A percentile compares a stretch with the other conserved stretches of the same genome.
phyloP scores from a whole-genome alignment of 1,140 invertebrate genomes.

The Drosophila watanabei region DNA sequence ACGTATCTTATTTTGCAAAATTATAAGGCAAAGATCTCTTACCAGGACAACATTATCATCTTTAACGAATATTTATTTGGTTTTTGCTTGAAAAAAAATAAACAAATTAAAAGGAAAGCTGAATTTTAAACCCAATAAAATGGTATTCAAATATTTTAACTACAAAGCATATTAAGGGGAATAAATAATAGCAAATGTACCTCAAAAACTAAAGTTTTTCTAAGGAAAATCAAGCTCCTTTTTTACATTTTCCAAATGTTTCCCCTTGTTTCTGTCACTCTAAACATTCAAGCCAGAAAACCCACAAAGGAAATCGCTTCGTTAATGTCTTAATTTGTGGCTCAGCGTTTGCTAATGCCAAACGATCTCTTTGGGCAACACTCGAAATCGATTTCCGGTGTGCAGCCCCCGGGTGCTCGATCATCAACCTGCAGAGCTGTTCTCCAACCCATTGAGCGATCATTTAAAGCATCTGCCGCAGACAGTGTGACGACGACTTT shows the following conservation, averaged over 20 bases:
- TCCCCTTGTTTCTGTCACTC: neutral
- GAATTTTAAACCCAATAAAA: neutral
- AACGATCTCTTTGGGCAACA: conserved; percentile 61
- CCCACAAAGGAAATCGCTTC: neutral
- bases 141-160: neutral
- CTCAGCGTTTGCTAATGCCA: conserved; percentile 58
- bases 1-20: neutral
- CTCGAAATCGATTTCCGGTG: conserved; percentile 70
- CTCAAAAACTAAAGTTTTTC: neutral
- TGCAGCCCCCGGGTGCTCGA: conserved; percentile 39
- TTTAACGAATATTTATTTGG: neutral
- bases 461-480: conserved; percentile 63
- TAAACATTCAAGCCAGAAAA: neutral
- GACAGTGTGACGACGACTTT: conserved; percentile 76
- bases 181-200: neutral
- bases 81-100: neutral
- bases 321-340: conserved; percentile 27
- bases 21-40: neutral
- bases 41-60: neutral
- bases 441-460: conserved; percentile 25
- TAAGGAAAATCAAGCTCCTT: neutral
- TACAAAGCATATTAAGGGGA: neutral
- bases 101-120: neutral
- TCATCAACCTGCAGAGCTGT: conserved; percentile 49
- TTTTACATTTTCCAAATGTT: neutral